A percentile compares a stretch with the other conserved stretches of the same genome.
Evolutionary conservation across 2,888 invertebrate species (phyloP).

Genomic region (Maniola hyperantus): DNA sequence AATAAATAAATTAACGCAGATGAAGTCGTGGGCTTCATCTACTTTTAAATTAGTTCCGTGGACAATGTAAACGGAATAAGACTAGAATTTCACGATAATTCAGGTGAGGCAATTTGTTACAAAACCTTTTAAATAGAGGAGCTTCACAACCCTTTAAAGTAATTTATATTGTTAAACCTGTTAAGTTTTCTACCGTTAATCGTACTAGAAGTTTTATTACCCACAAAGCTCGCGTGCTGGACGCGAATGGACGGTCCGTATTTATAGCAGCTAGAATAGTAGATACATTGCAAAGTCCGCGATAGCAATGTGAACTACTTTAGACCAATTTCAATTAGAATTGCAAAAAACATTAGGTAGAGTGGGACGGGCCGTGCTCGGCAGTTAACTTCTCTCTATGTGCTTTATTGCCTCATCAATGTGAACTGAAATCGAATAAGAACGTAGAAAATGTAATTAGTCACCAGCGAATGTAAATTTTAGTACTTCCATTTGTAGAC

Average conservation of each 20-base stretch:
- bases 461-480: background rate
- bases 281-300: conserved; percentile 21
- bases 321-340: conserved; percentile 39
- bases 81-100: background rate
- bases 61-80: background rate
- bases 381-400: conserved; percentile 34
- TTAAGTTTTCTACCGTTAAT: conserved; percentile 25
- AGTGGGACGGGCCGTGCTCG: conserved; percentile 33
- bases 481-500: background rate
- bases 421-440: conserved; percentile 23
- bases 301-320: conserved; percentile 26
- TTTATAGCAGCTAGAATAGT: conserved; percentile 29
- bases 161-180: conserved; percentile 15
- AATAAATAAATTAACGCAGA: no score
- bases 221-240: conserved; percentile 33
- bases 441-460: conserved; percentile 3
- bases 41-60: conserved; percentile 14
- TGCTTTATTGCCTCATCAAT: conserved; percentile 27
- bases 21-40: no score
- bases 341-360: conserved; percentile 38
- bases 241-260: conserved; percentile 26
- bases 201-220: conserved; percentile 32
- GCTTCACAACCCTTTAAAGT: conserved; percentile 5
- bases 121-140: background rate
- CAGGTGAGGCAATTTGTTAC: background rate